Percentiles rank a stretch among this genome's conserved stretches.
Evolutionary conservation across 1,140 invertebrate species (phyloP).

Genomic region (Drosophila albomicans): DNA sequence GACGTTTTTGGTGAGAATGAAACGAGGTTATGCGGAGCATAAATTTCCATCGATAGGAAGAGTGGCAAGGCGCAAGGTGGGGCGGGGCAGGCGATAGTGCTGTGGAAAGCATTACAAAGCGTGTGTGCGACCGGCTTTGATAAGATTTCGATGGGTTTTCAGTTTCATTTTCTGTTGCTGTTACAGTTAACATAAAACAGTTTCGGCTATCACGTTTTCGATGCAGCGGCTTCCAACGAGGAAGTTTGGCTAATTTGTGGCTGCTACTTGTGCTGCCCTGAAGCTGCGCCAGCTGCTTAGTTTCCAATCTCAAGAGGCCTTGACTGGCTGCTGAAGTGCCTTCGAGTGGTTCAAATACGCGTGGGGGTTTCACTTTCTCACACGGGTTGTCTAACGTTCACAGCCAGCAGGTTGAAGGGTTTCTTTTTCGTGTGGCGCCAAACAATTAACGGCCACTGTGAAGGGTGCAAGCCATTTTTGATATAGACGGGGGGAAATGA

Average conservation of each 20-base stretch:
- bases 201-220: conserved; percentile 9
- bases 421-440: conserved; percentile 38
- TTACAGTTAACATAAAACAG: conserved; percentile 5
- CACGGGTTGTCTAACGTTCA: conserved; percentile 28
- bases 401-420: conserved; percentile 12
- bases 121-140: conserved; percentile 50
- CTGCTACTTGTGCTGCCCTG: conserved; percentile 46
- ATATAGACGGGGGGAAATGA: background rate
- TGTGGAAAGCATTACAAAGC: conserved; percentile 27
- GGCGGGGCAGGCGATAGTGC: conserved; percentile 41
- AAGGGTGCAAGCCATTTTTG: conserved; percentile 13
- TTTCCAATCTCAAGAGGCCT: conserved; percentile 53
- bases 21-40: conserved; percentile 77
- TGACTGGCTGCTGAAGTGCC: conserved; percentile 45
- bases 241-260: conserved; percentile 64
- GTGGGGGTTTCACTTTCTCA: background rate
- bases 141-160: conserved; percentile 65
- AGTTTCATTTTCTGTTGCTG: conserved; percentile 25
- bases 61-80: too few relatives aligned
- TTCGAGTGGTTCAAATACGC: conserved; percentile 30
- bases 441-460: conserved; percentile 10
- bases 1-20: conserved; percentile 30
- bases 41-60: conserved; percentile 53
- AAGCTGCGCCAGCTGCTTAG: conserved; percentile 43
- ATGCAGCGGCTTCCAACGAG: background rate